phyloP scores from a whole-genome alignment of 2,113 vertebrate genomes.

The Cygnus atratus region DNA sequence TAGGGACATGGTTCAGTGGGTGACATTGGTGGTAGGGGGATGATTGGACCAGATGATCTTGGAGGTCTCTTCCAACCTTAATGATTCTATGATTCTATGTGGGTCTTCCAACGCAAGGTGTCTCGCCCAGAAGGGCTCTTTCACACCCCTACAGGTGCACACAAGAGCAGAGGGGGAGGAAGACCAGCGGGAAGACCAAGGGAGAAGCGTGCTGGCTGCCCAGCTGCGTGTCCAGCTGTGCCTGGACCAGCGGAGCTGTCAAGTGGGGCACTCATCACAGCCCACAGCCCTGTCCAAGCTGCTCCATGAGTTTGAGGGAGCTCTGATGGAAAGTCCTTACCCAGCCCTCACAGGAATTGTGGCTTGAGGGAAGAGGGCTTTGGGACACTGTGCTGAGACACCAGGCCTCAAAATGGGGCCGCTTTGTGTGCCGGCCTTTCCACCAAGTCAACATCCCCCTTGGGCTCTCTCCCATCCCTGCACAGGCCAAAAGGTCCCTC shows the following conservation, averaged over 20 bases:
- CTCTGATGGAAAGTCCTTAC: neutral
- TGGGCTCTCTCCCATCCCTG: no score
- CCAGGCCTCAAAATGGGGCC: neutral
- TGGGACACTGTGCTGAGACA: neutral
- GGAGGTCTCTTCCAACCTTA: no score
- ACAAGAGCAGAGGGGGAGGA: no score
- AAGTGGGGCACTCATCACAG: rapidly evolving
- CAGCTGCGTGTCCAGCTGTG: no score
- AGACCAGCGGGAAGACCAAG: rapidly evolving
- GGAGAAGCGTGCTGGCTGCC: no score
- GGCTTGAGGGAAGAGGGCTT: neutral
- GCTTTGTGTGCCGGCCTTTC: neutral
- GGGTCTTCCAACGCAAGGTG: rapidly evolving
- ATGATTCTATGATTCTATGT: no score
- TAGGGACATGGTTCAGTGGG: no score
- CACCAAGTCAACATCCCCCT: no score
- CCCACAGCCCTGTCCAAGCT: neutral
- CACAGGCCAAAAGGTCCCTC: neutral
- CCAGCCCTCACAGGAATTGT: neutral
- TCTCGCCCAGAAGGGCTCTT: neutral
- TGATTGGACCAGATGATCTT: no score
- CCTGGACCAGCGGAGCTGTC: neutral
- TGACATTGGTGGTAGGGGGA: no score
- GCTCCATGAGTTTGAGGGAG: neutral
- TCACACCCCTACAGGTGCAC: no score